These are phyloP conservation scores for Crioceris asparagi DNA, from an alignment of 2,888 invertebrate species.

Conservation along the genomic window DNA sequence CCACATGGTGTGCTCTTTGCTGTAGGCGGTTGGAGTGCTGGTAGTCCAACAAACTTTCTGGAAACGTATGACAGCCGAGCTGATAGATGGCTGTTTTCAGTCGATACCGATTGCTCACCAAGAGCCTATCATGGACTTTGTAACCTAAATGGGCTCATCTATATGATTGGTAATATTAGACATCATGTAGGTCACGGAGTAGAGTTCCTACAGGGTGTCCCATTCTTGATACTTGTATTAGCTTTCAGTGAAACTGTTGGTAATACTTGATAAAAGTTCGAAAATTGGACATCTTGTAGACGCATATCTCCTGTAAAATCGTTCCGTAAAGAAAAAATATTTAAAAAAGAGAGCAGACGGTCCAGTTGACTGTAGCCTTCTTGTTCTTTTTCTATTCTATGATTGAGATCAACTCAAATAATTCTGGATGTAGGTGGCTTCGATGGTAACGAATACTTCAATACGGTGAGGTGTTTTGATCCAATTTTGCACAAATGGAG, in stretches of 20 bases:
- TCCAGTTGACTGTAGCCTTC: too few relatives aligned
- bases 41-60: slow-evolving; percentile 70
- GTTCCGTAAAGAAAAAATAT: too few relatives aligned
- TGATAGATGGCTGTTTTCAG: slow-evolving; percentile 64
- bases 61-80: slow-evolving; percentile 71
- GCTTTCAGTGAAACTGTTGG: too few relatives aligned
- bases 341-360: too few relatives aligned
- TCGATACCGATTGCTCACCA: slow-evolving; percentile 55
- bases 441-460: slow-evolving; percentile 68
- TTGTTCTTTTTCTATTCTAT: too few relatives aligned
- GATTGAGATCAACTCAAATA: too few relatives aligned
- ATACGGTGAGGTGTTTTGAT: slow-evolving; percentile 70
- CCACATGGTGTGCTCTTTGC: slow-evolving; percentile 72
- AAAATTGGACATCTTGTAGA: too few relatives aligned
- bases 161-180: slow-evolving; percentile 62
- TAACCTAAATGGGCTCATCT: slow-evolving; percentile 56
- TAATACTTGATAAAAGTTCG: too few relatives aligned
- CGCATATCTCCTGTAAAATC: too few relatives aligned
- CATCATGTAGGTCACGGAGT: too few relatives aligned
- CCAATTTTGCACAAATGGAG: slow-evolving; percentile 67
- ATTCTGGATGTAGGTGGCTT: slow-evolving; percentile 59
- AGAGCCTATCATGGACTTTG: slow-evolving; percentile 74
- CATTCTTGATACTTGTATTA: too few relatives aligned
- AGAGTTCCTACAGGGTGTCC: too few relatives aligned
- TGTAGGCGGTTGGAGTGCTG: slow-evolving; percentile 77